Evolutionary conservation across 1,140 invertebrate genomes (phyloP), one percentile per base, ranked within the genome.

Genomic region (Luehdorfia chinensis): DNA sequence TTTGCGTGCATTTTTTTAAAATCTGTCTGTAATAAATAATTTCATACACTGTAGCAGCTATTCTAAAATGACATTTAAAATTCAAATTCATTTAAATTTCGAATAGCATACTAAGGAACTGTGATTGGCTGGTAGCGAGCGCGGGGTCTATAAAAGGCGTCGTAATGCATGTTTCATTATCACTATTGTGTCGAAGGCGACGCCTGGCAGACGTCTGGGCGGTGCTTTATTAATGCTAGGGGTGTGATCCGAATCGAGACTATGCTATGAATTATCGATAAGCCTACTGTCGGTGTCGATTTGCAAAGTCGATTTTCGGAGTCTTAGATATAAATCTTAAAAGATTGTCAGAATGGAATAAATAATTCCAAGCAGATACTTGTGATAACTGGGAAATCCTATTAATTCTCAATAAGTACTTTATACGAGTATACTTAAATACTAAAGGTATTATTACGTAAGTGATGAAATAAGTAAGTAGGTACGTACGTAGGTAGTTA

Each of bases 161-260:
- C 47, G 65, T 62, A 66, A 71, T 77, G 63, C 65, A 77, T 73
- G 66, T 71, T 77, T 77, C 61, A 77, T 77, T 69, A 74, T 52
- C 66, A 77, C 59, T 73, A 77, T 75, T 77, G 71, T 75, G 63
- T 57, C 36, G 55, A 34, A 41, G 18, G 50, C 21, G 62, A 50
- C 55, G 54, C 47, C 55, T 55, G 12, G 61, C 46, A 64, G 64
- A 65, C 66, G 62, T 70, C 66, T 66, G 27, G 60, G 56, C 54
- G 59, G 51, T 55, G 47, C 58, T 66, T 67, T 57, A 66, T 64
- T 58, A 51, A 32, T 56, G 51, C 44, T 55, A 61, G 45, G 50
- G 55, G 46, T 50, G 47, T 55, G 55, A 63, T 75, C 70, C 61
- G 60, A 72, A 71, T 60, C 66, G 57, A 43, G 60, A 68, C 66